Evolutionary conservation across 1,140 invertebrate genomes (phyloP), one percentile per base, ranked within the genome.

Genomic region (Drosophila kikkawai): DNA sequence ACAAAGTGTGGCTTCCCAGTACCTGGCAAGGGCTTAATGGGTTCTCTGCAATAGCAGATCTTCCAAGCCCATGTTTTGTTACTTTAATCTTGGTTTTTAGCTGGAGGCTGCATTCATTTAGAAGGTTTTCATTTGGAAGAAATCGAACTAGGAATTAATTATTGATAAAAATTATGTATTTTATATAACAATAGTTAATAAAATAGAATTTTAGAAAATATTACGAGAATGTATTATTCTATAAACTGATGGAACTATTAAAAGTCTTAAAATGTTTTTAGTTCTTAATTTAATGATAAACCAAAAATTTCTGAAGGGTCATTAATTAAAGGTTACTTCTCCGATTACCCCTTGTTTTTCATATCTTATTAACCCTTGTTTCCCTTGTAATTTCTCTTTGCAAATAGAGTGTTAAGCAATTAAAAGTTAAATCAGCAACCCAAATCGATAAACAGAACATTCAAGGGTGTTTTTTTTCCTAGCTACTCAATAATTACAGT

Each of bases 401-500:
- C 51, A 7, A 22, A 55, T 15, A 37, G 15, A 22, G 51, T 37
- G 34, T 55, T 55, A 5, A 22, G 34, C 34, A 55, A 55, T 55
- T 55, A 55, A 12, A 36, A 19, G 17, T 8, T 22, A n/a, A 57
- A 57, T n/a, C 55, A 41, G 36, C 19, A 57, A 37, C 6, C 8
- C 53, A 57, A 41, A 57, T 22, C 55, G 55, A 17, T 41, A 44
- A 26, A 6, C 29, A 34, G 15, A 29, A 6, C 34, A 29, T 57
- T 29, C 17, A 29, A 13, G 47, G 19, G 32, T 13, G 26, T 36
- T 56, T 17, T 17, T 6, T 56, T 36, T 22, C 37, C 39, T n/a
- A 13, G 57, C 13, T 63, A 63, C 57, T 44, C 41, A 45, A 26
- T 63, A 63, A 66, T 66, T 66, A 63, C 63, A 44, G 39, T 61